Evolutionary conservation across 2,888 invertebrate genomes (phyloP), one percentile per base, ranked within the genome.

Genomic region (Ochropacha duplaris): DNA sequence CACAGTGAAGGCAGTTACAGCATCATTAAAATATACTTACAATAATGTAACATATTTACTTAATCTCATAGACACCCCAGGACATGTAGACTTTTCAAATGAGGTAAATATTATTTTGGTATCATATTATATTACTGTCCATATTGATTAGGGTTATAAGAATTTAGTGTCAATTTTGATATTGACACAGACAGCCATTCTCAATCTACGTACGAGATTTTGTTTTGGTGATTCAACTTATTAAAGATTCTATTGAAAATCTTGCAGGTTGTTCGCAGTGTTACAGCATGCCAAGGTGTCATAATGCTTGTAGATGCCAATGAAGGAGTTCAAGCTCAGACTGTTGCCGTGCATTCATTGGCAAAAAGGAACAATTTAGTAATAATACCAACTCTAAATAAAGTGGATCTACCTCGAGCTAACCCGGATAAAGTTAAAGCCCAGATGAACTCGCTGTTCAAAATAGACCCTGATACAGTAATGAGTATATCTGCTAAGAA

Each of bases 1-100:
- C 34, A 99, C 99, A 6, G 99, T 99, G 0, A 99, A 99, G 90
- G 99, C 99, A 11, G 99, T 99, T 77, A 98, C 98, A 34, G 99
- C 97, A 4, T 97, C 98, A 0, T 92, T 99, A 63, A 94, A 97
- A 63, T 97, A 98, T 80, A 93, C 93, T 24, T 95, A 96, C 74
- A 93, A 95, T 26, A 94, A 94, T 56, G 90, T 95, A 74, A 87
- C 94, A 22, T 99, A 98, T 88, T 92, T 99, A 31, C 92, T 99
- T 1, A 99, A 99, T 87, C 94, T 99, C 24, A 99, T 99, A 72
- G 99, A 99, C 84, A 99, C 99, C 19, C 99, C 99, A 5, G 99
- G 99, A 2, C 99, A 99, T 94, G 99, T 99, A 0, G 99, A 99
- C 87, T 99, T 99, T 87, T 96, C 97, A 16, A 98, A 97, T 92